phyloP scores from a whole-genome alignment of 2,113 vertebrate species.

The Scalopus aquaticus region DNA sequence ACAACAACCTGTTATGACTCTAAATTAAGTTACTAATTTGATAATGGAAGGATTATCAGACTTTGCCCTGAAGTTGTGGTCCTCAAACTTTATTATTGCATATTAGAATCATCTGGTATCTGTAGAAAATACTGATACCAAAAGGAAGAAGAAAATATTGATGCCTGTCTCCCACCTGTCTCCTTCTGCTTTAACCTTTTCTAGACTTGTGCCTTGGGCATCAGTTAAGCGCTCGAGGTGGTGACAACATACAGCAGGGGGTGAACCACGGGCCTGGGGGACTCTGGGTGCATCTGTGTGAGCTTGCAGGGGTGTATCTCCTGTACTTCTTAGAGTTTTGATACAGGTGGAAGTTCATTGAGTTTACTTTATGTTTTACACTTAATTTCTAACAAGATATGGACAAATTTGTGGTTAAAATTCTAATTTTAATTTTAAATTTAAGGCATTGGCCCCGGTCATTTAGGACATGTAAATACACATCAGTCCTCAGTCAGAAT shows the following conservation, averaged over 20 bases:
- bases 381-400: background rate
- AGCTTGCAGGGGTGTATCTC: background rate
- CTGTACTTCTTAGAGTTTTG: background rate
- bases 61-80: background rate
- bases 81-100: background rate
- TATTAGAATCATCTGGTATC: background rate
- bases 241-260: too few relatives aligned
- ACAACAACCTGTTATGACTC: background rate
- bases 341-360: background rate
- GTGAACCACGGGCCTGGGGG: background rate
- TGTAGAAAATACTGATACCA: background rate
- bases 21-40: slow-evolving; percentile 27
- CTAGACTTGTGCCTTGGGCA: background rate
- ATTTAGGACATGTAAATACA: background rate
- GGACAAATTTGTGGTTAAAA: background rate
- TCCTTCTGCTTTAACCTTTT: background rate
- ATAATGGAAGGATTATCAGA: background rate
- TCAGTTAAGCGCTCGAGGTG: background rate
- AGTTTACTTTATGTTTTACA: background rate
- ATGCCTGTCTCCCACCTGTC: background rate
- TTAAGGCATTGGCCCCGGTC: background rate
- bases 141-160: too few relatives aligned
- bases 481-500: background rate
- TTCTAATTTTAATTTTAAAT: background rate
- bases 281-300: background rate